phyloP scores from a whole-genome alignment of 2,113 vertebrate genomes.

The Heterotilapia buettikoferi region DNA sequence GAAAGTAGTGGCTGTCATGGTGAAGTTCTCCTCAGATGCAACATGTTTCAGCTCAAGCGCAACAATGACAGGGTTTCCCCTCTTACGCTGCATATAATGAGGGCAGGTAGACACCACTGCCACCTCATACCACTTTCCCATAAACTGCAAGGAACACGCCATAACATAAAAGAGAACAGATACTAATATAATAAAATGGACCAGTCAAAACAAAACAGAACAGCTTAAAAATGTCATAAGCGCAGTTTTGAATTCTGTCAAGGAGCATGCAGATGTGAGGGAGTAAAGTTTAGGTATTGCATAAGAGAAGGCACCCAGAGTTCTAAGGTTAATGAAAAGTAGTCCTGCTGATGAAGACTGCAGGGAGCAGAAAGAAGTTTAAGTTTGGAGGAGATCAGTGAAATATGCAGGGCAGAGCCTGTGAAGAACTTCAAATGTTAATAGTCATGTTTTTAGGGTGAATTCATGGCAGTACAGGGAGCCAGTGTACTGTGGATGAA shows the following conservation, averaged over 20 bases:
- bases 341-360: not conserved
- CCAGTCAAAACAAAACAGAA: not conserved
- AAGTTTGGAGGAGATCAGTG: not conserved
- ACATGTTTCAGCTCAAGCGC: slow-evolving; percentile 66
- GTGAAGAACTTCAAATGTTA: not conserved
- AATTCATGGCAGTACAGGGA: not conserved
- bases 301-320: not conserved
- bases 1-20: not conserved
- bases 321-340: not conserved
- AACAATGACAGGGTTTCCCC: slow-evolving; percentile 62
- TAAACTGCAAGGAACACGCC: slow-evolving; percentile 46
- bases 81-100: slow-evolving; percentile 72
- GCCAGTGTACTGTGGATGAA: not conserved
- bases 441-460: not conserved
- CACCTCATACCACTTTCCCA: slow-evolving; percentile 84
- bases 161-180: not conserved
- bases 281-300: not conserved
- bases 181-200: not conserved
- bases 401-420: not conserved
- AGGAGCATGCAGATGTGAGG: not conserved
- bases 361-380: not conserved
- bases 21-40: slow-evolving; percentile 21
- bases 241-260: not conserved
- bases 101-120: slow-evolving; percentile 77
- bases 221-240: not conserved